phyloP scores from a whole-genome alignment of 92 coral and sea anemone species.

The Pocillopora meandrina region DNA sequence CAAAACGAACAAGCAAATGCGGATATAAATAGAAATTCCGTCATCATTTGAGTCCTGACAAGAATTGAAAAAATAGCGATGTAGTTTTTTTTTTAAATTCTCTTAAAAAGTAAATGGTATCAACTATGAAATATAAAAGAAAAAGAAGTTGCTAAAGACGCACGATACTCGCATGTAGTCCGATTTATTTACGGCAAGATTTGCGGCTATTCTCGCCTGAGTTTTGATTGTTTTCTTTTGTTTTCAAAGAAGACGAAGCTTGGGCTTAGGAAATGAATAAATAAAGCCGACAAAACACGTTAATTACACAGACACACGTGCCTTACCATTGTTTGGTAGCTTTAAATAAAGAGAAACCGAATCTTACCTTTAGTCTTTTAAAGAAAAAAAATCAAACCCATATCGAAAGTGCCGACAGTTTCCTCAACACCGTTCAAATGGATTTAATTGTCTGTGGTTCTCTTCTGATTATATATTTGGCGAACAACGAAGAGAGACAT shows the following conservation, averaged over 20 bases:
- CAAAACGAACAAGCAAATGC: too few relatives aligned
- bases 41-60: too few relatives aligned
- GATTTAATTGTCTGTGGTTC: neutral
- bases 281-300: constrained; percentile 13
- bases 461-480: neutral
- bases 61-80: too few relatives aligned
- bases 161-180: neutral
- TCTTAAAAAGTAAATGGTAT: too few relatives aligned
- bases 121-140: neutral
- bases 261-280: constrained; percentile 1
- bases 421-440: neutral
- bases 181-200: neutral
- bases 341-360: neutral
- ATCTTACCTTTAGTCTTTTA: neutral
- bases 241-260: neutral
- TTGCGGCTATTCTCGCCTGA: too few relatives aligned
- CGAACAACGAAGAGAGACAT: neutral
- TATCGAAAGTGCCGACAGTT: neutral
- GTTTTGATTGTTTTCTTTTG: neutral
- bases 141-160: neutral
- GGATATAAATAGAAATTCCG: too few relatives aligned
- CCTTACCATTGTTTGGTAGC: neutral
- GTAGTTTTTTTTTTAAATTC: too few relatives aligned
- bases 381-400: neutral
- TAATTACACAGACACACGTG: neutral